These are phyloP conservation scores for Motacilla tschutschensis DNA, from an alignment of 2,113 vertebrate species.

Conservation along the genomic window DNA sequence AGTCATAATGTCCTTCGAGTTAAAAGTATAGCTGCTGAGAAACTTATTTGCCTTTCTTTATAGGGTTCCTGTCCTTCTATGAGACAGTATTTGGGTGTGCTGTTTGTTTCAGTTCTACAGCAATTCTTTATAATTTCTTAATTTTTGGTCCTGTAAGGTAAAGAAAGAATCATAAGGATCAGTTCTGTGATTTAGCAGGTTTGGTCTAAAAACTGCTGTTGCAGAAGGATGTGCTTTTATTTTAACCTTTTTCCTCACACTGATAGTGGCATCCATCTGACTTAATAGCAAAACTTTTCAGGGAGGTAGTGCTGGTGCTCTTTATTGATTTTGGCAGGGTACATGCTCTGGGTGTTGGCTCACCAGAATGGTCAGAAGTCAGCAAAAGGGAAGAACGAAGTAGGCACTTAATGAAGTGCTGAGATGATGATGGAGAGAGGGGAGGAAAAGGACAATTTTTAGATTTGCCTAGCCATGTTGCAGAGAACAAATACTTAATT, in stretches of 20 bases:
- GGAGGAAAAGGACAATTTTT: neutral
- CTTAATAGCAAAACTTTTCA: neutral
- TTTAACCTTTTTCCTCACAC: neutral
- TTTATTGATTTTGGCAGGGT: neutral
- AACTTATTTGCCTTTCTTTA: neutral
- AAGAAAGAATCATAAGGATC: neutral
- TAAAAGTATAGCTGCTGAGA: neutral
- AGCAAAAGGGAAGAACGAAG: too few species aligned
- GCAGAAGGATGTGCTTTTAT: neutral
- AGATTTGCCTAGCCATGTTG: neutral
- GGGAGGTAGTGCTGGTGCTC: neutral
- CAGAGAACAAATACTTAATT: neutral
- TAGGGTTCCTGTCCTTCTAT: neutral
- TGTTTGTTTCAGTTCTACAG: neutral
- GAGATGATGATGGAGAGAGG: accelerated
- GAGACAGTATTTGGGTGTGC: neutral
- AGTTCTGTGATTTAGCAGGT: neutral
- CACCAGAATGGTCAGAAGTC: neutral
- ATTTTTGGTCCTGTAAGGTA: neutral
- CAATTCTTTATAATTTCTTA: neutral
- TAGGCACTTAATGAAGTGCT: neutral
- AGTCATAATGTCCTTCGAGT: neutral
- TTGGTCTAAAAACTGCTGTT: neutral
- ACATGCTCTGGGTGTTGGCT: neutral
- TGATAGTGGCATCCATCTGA: neutral